Base-by-base conservation (phyloP, 1,140 invertebrate species). In the Platyscapa corneri region DNA sequence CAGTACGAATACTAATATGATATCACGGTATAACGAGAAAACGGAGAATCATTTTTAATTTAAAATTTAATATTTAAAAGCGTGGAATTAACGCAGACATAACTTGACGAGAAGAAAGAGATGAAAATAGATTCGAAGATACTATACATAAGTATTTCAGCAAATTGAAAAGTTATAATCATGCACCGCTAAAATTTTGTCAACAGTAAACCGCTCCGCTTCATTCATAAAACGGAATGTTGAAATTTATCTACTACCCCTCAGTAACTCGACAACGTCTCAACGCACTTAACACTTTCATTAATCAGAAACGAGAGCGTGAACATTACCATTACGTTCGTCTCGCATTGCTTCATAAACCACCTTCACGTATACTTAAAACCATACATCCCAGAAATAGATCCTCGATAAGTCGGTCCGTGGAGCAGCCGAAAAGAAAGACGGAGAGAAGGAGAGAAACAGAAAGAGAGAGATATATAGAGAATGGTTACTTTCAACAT, bases 241-340 rank as follows among this genome's bases (percentile, higher is more conserved):
- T 3, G 60, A 39, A 60, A 39, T 79, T 79, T 37, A 42, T 79
- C n/a, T 30, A 30, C 56, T 80, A 18, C 64, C 37, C n/a, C 37
- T 7, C 8, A 80, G 27, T 30, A n/a, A 81, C 18, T 46, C 37
- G 14, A 37, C 16, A 53, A 78, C 23, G 8, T 56, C 14, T 37
- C 80, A 39, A 42, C 23, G 27, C 23, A 27, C 23, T 79, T 39
- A 74, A 56, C 49, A 12, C 70, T 53, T 53, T 60, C 74, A 83
- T 83, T 77, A 83, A 75, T 83, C 56, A 64, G 20, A 42, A 83
- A 65, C 7, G 14, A 76, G 30, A 46, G 37, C n/a, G 34, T 70
- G 32, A 82, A 56, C 49, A 53, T 53, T 34, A 34, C 30, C 46
- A 34, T 53, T 76, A 34, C 30, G 16, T 27, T 18, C 16, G 16